Evolutionary conservation across 2,797 vertebrate species (phyloP), one percentile per base, ranked within the genome.

Genomic region (Gymnopithys bicolor): DNA sequence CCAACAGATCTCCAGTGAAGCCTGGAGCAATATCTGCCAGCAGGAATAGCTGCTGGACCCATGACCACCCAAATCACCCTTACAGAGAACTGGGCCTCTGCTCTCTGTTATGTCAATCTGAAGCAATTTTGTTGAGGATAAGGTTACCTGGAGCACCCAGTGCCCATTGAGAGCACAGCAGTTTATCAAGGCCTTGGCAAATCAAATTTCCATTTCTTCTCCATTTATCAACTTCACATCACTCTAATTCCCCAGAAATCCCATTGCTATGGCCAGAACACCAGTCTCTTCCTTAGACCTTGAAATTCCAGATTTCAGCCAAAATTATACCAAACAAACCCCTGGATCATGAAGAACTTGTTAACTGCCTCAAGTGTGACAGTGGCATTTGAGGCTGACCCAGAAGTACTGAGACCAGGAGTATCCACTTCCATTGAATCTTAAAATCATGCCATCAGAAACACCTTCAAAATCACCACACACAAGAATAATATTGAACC

Each of bases 251-350:
- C 84, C 87, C 88, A 94, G 78, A 78, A 96, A 94, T 90, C 77
- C 66, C 64, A 69, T 21, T 74, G 68, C 68, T 94, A 71, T 19
- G 22, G 51, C 68, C 92, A 85, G 66, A 51, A 51, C 71, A 70
- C 41, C 55, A 46, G 39, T 63, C 75, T 41, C 39, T 94, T 96
- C 96, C 93, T 78, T 85, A 93, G 25, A 91, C 58, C 19, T 4
- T 24, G 35, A 91, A 84, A 81, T 46, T 10, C 45, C 28, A 70
- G 32, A 10, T 60, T 93, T 77, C 56, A 90, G 8, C 28, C 59
- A 88, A 89, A 89, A 77, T 87, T 88, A 53, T 46, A 74, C 87
- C 94, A 95, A 95, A 58, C 94, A 95, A 95, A 58, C 84, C 70
- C 89, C 93, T 92, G 68, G 84, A 89, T 89, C 33, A 16, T 33